A percentile compares a stretch with the other conserved stretches of the same genome.
Conservation (phyloP, 1,140 invertebrate species). For the Stegodyphus mimosarum region DNA sequence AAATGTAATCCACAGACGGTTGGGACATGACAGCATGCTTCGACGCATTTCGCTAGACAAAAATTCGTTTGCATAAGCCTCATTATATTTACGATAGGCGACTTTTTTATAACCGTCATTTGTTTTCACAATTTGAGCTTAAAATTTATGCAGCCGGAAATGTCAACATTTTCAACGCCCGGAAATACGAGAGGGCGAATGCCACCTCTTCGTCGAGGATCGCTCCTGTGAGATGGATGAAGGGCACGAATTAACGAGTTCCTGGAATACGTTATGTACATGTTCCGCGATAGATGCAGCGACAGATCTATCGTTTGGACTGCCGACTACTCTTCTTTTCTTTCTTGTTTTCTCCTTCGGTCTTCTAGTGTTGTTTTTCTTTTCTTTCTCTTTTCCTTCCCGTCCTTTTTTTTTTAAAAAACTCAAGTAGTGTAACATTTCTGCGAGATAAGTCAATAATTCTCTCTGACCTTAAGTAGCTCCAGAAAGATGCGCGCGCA, state of each 20-base stretch:
- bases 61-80: too few relatives aligned
- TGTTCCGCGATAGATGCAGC: slow-evolving; percentile 35
- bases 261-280: slow-evolving; percentile 25
- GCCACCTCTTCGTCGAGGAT: background rate
- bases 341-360: background rate
- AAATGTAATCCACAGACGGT: too few relatives aligned
- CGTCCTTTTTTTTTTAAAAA: background rate
- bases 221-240: slow-evolving; percentile 11
- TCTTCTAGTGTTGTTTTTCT: background rate
- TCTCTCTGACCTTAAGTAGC: background rate
- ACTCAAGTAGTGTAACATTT: slow-evolving; percentile 38
- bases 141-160: slow-evolving; percentile 41
- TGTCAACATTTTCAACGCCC: slow-evolving; percentile 23
- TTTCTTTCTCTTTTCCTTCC: background rate
- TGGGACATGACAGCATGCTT: too few relatives aligned
- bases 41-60: too few relatives aligned
- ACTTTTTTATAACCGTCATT: too few relatives aligned
- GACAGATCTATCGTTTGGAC: slow-evolving; percentile 37
- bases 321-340: slow-evolving; percentile 20
- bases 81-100: too few relatives aligned
- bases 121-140: slow-evolving; percentile 1
- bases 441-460: slow-evolving; percentile 38
- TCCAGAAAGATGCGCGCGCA: slow-evolving; percentile 1
- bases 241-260: slow-evolving; percentile 44
- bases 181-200: slow-evolving; percentile 24